phyloP scores from a whole-genome alignment of 2,797 vertebrate species.

The Moxostoma hubbsi region DNA sequence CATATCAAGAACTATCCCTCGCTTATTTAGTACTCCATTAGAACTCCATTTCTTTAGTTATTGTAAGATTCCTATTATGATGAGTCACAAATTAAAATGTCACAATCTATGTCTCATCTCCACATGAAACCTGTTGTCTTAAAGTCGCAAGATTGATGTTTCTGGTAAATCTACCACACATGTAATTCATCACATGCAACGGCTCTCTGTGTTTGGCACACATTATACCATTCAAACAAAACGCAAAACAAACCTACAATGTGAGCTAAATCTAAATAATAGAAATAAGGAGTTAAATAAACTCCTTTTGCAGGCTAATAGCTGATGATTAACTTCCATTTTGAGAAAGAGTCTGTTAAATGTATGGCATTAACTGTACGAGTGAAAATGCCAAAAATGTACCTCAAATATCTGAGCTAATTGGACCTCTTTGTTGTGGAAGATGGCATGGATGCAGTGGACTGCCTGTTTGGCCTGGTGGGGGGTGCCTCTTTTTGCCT shows the following conservation, averaged over 20 bases:
- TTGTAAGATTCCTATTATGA: neutral
- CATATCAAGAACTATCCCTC: no score
- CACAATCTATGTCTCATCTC: no score
- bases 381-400: slow-evolving; percentile 34
- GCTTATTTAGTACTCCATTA: no score
- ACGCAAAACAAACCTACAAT: neutral
- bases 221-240: neutral
- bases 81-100: neutral
- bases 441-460: slow-evolving; percentile 98
- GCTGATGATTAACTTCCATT: neutral
- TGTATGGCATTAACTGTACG: neutral
- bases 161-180: neutral
- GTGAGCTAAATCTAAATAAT: no score
- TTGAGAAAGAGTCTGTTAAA: neutral
- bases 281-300: no score
- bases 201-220: neutral
- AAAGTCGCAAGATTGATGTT: neutral
- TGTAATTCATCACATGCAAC: neutral
- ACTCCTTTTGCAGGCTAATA: neutral
- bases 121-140: neutral
- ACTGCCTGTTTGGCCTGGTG: slow-evolving; percentile 99
- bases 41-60: neutral
- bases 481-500: slow-evolving; percentile 97
- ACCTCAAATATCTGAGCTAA: slow-evolving; percentile 99
- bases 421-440: slow-evolving; percentile 98